Conservation (phyloP, 2,888 invertebrate genomes). For the Lordiphosa fenestrarum region DNA sequence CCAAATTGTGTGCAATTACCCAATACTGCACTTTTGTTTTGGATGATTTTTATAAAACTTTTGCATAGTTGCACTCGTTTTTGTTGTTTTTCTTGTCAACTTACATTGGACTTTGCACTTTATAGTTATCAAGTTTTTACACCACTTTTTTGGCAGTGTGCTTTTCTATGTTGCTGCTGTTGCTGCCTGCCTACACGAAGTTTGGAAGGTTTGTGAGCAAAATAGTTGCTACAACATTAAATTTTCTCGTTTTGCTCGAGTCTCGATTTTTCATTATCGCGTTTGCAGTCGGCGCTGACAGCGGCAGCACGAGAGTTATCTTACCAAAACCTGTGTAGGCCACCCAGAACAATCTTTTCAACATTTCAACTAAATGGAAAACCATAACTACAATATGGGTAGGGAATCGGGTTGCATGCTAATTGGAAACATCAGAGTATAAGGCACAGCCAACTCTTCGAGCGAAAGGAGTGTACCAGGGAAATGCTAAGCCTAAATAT, state of each 20-base stretch:
- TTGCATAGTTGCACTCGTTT: conserved; percentile 11
- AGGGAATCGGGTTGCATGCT: too few relatives aligned
- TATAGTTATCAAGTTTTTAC: conserved; percentile 49
- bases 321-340: too few relatives aligned
- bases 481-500: too few relatives aligned
- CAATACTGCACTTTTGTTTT: conserved; percentile 2
- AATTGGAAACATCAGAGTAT: too few relatives aligned
- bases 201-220: conserved; percentile 76
- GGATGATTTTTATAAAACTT: conserved; percentile 17
- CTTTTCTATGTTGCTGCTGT: conserved; percentile 22
- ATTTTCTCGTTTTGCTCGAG: conserved; percentile 68
- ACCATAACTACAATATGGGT: too few relatives aligned
- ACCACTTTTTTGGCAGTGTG: conserved; percentile 12
- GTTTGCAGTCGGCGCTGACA: conserved; percentile 42
- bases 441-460: too few relatives aligned
- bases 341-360: too few relatives aligned
- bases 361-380: too few relatives aligned
- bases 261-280: conserved; percentile 76
- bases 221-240: conserved; percentile 69
- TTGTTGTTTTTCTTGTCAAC: conserved; percentile 30
- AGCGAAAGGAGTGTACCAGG: too few relatives aligned
- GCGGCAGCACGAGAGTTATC: conserved; percentile 26
- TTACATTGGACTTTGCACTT: conserved; percentile 58
- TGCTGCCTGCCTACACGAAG: conserved; percentile 71
- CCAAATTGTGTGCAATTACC: neutral